A percentile compares a stretch with the other conserved stretches of the same genome.
Conservation (phyloP, 37 sponge, comb jelly and placozoan species). For the Spongia lamella region DNA sequence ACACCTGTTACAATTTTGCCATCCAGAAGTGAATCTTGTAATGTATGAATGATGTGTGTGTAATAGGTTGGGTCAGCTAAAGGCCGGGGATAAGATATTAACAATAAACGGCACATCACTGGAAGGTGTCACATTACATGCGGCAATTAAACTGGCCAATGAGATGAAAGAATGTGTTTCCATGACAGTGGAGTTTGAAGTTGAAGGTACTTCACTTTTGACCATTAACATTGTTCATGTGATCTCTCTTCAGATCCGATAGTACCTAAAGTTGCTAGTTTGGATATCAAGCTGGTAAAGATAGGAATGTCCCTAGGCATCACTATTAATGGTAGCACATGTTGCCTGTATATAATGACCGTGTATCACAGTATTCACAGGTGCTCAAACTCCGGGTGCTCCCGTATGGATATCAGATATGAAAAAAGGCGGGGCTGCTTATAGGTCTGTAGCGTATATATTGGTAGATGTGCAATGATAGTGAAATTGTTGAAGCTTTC, state of each 20-base stretch:
- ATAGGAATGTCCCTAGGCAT: constrained; percentile 75
- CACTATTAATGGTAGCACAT: constrained; percentile 70
- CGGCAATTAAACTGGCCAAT: constrained; percentile 67
- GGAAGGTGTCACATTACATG: constrained; percentile 54
- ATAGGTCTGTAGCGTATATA: constrained; percentile 35
- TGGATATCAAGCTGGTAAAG: constrained; percentile 73
- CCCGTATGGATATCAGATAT: constrained; percentile 82
- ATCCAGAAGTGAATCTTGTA: no score
- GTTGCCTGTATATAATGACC: not conserved
- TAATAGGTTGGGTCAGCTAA: constrained; percentile 50
- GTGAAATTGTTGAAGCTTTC: no score
- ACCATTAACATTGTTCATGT: not conserved
- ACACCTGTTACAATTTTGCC: no score
- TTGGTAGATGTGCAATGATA: no score
- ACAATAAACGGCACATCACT: constrained; percentile 52
- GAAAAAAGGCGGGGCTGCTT: constrained; percentile 89
- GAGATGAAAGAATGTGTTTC: constrained; percentile 51
- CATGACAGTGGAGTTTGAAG: constrained; percentile 71
- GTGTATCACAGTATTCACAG: constrained; percentile 1
- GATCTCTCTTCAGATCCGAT: constrained; percentile 49
- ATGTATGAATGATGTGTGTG: no score
- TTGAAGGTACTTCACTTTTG: constrained; percentile 41
- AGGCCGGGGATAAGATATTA: constrained; percentile 64
- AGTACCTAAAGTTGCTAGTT: constrained; percentile 74
- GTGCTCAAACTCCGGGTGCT: constrained; percentile 41